Evolutionary conservation across 2,113 vertebrate species (phyloP).

Genomic region (Psammodynastes pulverulentus): DNA sequence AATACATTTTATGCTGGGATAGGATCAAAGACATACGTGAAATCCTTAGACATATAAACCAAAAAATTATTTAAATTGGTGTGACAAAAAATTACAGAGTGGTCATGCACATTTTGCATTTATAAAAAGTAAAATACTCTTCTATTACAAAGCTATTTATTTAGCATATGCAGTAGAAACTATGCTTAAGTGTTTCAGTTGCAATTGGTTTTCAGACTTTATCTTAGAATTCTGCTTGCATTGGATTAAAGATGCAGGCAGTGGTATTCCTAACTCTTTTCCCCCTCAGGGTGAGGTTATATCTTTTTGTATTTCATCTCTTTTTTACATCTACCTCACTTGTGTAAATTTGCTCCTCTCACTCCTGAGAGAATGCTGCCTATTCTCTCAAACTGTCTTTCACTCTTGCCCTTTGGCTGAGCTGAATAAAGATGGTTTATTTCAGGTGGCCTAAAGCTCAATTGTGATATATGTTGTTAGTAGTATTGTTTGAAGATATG

Average conservation of each 20-base stretch:
- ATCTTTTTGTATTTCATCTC: not conserved
- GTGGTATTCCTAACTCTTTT: not conserved
- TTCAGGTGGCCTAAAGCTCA: not conserved
- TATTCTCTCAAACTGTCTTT: not conserved
- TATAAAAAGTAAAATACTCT: conserved; percentile 32
- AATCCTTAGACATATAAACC: not conserved
- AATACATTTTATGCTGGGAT: not conserved
- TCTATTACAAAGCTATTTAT: not conserved
- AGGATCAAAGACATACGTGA: not conserved
- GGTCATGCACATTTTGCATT: not conserved
- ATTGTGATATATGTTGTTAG: not conserved
- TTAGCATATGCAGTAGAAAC: not conserved
- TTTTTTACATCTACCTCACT: not conserved
- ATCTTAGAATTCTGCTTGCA: not conserved
- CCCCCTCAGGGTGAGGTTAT: not conserved
- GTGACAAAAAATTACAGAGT: not conserved
- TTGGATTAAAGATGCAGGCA: not conserved
- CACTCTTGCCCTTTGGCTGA: not conserved
- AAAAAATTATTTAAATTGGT: not conserved
- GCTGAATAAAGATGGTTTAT: not conserved
- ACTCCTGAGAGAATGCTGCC: not conserved
- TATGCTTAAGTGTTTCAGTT: not conserved
- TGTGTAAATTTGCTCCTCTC: not conserved
- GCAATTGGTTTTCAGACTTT: not conserved
- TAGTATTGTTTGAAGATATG: not conserved